Percentiles rank a stretch among this genome's conserved stretches.
Conservation (phyloP, 1,140 invertebrate species). For the Pemphigus obesinymphae region DNA sequence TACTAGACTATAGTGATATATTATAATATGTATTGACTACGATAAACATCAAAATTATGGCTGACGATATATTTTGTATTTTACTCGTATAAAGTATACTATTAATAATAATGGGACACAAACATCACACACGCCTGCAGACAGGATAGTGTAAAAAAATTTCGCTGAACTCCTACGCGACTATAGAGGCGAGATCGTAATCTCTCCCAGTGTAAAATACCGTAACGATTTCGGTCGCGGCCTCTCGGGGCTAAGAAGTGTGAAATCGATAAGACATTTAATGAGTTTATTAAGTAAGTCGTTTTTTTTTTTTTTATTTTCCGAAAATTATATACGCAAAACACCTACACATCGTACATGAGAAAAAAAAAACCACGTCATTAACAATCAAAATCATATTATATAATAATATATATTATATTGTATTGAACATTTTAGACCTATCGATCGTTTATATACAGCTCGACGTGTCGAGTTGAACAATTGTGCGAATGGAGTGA, state of each 20-base stretch:
- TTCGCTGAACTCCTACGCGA: neutral
- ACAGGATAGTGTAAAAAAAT: neutral
- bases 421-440: neutral
- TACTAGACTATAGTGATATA: no score
- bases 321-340: neutral
- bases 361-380: no score
- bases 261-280: neutral
- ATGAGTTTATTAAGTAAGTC: neutral
- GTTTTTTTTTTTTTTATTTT: neutral
- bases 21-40: neutral
- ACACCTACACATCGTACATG: neutral
- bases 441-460: neutral
- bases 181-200: neutral
- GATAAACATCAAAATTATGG: neutral
- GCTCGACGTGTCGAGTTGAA: neutral
- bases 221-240: neutral
- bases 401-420: neutral
- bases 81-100: no score
- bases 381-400: neutral
- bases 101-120: neutral
- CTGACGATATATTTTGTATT: no score
- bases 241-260: neutral
- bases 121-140: neutral
- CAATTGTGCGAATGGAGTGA: neutral
- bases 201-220: neutral